These are phyloP conservation scores for Meteorus sp. DNA, from an alignment of 1,140 invertebrate genomes.

Conservation along the genomic window DNA sequence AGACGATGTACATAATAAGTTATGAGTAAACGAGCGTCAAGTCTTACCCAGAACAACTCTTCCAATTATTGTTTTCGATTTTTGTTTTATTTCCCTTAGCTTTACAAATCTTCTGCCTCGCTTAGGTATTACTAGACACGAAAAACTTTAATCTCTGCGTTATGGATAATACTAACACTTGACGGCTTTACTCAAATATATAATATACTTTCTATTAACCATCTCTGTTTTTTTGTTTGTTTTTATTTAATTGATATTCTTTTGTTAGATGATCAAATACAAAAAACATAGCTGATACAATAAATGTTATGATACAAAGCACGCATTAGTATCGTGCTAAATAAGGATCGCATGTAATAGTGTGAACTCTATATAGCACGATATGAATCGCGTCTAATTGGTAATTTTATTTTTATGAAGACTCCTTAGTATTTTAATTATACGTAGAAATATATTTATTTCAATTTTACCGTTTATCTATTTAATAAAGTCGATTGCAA, in stretches of 20 bases:
- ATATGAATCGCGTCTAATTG: conserved; percentile 43
- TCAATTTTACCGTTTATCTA: conserved; percentile 47
- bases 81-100: conserved; percentile 9
- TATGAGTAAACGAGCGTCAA: conserved; percentile 58
- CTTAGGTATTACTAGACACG: conserved; percentile 38
- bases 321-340: conserved; percentile 13
- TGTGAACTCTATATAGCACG: conserved; percentile 44
- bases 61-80: conserved; percentile 18
- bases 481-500: conserved; percentile 50
- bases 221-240: conserved; percentile 18
- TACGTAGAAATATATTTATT: conserved; percentile 58
- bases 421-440: conserved; percentile 44
- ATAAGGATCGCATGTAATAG: conserved; percentile 24
- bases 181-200: conserved; percentile 56
- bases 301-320: conserved; percentile 37
- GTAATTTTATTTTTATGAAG: conserved; percentile 43
- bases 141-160: conserved; percentile 33
- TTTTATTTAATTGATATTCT: conserved; percentile 30
- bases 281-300: conserved; percentile 56
- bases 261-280: conserved; percentile 56
- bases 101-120: conserved; percentile 27
- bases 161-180: conserved; percentile 54
- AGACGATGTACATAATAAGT: conserved; percentile 57
- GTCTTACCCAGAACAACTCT: conserved; percentile 49
- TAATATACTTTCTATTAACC: conserved; percentile 38